phyloP scores from a whole-genome alignment of 2,888 invertebrate species.

The Cosmorhoe ocellata region DNA sequence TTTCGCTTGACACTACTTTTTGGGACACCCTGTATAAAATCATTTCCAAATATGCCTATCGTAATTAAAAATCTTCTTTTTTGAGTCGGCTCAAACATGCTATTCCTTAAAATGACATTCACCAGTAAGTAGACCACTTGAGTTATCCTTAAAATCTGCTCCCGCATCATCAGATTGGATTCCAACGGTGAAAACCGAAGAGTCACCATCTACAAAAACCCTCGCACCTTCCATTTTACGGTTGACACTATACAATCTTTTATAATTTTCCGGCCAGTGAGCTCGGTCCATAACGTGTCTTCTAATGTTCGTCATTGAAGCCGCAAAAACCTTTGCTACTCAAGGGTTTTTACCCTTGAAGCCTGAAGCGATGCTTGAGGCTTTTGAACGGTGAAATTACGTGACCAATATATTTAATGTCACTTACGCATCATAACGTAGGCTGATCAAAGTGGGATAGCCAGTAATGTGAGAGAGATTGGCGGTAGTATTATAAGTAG shows the following conservation, averaged over 20 bases:
- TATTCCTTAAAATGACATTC: too few relatives aligned
- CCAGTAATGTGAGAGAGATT: too few relatives aligned
- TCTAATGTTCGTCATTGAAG: constrained; percentile 14
- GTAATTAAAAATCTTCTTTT: too few relatives aligned
- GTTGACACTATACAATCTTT: neutral
- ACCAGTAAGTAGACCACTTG: too few relatives aligned
- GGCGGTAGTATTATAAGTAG: too few relatives aligned
- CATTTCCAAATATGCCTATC: too few relatives aligned
- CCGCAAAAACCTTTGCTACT: constrained; percentile 8
- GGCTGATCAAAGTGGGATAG: constrained; percentile 4
- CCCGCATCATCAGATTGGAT: too few relatives aligned
- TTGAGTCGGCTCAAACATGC: too few relatives aligned
- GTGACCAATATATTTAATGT: constrained; percentile 22
- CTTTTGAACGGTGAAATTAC: constrained; percentile 14
- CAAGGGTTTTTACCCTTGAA: constrained; percentile 32
- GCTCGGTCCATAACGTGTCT: constrained; percentile 5
- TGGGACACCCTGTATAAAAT: too few relatives aligned
- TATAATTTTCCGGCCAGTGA: constrained; percentile 11
- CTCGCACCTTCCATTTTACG: neutral
- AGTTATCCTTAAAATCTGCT: too few relatives aligned
- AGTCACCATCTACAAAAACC: neutral
- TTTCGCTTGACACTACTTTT: too few relatives aligned
- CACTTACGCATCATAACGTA: constrained; percentile 9
- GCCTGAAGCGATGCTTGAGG: constrained; percentile 22
- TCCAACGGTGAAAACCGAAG: too few relatives aligned